Base-by-base conservation (phyloP, 2,888 invertebrate genomes). In the Torymus tubicola region DNA sequence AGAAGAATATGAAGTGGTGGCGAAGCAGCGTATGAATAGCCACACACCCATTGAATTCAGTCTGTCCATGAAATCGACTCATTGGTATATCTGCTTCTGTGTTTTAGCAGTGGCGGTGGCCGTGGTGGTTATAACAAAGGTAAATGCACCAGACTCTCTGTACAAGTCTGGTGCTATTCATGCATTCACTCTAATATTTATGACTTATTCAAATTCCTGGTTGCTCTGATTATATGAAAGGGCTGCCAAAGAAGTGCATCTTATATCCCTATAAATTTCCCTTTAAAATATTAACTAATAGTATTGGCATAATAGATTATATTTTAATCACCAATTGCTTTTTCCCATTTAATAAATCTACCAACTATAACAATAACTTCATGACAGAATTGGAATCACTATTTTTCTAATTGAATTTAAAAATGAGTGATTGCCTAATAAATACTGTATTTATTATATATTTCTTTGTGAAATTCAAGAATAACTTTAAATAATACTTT, bases 71-170 rank as follows among this genome's bases (percentile, higher is more conserved):
- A 93, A 31, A 92, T 90, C 91, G 90, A 92, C 91, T 93, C 94
- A 95, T 94, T 95, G 94, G 95, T 94, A 93, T 93, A 93, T 93
- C 92, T 93, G 94, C 93, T 93, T 94, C 94, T 96, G 93, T 95
- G 95, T 96, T 96, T 95, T 96, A 96, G 96, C 96, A 94, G 94
- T 94, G 96, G 96, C 95, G 96, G 96, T 95, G 95, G 95, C 95
- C 95, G 95, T 95, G 96, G 96, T 96, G 96, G 96, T 96, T 96
- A 93, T 96, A 96, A 96, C 94, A 97, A 97, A 97, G 97, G 97
- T 97, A 97, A 97, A 95, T 93, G 93, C 95, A 95, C 95, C 95
- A 93, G 94, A 93, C 93, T 90, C 89, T 88, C 87, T 93, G 92
- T 92, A 92, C 92, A 92, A 93, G 93, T 93, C 93, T 92, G 95